Evolutionary conservation across 2,797 vertebrate genomes (phyloP).

Genomic region (Macropodus opercularis): DNA sequence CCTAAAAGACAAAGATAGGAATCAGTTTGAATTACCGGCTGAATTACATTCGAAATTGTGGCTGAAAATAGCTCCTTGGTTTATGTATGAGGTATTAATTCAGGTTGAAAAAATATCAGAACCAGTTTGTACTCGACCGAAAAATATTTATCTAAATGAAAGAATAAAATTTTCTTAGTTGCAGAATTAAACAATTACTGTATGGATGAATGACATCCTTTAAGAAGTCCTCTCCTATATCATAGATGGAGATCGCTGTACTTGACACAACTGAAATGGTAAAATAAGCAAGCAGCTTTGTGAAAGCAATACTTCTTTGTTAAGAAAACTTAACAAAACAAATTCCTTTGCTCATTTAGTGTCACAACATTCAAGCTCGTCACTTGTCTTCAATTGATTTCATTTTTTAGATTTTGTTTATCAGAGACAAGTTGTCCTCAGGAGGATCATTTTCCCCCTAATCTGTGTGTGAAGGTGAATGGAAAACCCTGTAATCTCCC

Average conservation of each 20-base stretch:
- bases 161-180: background rate
- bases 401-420: slow-evolving; percentile 92
- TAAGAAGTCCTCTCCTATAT: slow-evolving; percentile 76
- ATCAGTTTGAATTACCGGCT: no score
- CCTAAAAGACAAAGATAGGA: background rate
- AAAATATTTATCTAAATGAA: slow-evolving; percentile 4
- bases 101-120: background rate
- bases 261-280: slow-evolving; percentile 83
- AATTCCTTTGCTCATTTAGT: slow-evolving; percentile 23
- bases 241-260: slow-evolving; percentile 86
- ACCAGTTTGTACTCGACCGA: background rate
- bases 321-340: slow-evolving; percentile 30
- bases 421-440: slow-evolving; percentile 98
- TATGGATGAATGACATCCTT: slow-evolving; percentile 36
- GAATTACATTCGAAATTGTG: background rate
- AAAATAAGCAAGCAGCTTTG: slow-evolving; percentile 52
- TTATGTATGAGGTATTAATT: slow-evolving; percentile 15
- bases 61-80: background rate
- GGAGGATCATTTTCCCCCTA: slow-evolving; percentile 97
- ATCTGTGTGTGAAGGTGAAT: slow-evolving; percentile 97
- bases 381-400: background rate
- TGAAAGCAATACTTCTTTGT: no score
- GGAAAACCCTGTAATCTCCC: slow-evolving; percentile 95
- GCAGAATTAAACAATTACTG: slow-evolving; percentile 7
- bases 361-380: background rate